Evolutionary conservation across 2,888 invertebrate genomes (phyloP).

Genomic region (Drosophila multiciliata): DNA sequence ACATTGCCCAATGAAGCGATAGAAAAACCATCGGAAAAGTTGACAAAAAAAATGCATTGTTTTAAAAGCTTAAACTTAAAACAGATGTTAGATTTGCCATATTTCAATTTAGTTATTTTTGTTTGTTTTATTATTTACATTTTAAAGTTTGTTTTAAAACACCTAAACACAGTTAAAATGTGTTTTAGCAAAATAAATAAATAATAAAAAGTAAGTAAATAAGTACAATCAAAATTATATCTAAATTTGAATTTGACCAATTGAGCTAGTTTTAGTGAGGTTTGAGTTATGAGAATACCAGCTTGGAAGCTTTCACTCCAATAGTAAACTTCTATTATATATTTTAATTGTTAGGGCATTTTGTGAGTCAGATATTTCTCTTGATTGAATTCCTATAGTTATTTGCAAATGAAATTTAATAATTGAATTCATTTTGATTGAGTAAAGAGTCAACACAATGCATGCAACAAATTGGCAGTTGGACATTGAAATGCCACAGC

Average conservation of each 20-base stretch:
- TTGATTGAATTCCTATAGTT: background rate
- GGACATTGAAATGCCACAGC: background rate
- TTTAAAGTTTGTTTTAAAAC: background rate
- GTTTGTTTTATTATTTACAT: background rate
- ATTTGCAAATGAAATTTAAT: constrained; percentile 12
- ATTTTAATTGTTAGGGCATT: background rate
- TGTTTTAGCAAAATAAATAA: background rate
- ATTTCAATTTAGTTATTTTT: background rate
- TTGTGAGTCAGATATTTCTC: background rate
- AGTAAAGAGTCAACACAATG: constrained; percentile 18
- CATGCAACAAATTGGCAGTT: background rate
- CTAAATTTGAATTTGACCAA: background rate
- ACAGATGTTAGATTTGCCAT: background rate
- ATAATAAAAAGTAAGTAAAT: background rate
- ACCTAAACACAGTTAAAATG: background rate
- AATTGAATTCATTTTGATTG: constrained; percentile 7
- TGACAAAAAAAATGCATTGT: background rate
- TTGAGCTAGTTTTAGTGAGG: background rate
- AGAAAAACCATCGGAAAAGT: constrained; percentile 13
- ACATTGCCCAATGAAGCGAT: constrained; percentile 33
- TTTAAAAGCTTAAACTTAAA: background rate
- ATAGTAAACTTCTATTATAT: background rate
- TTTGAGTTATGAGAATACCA: too few species aligned
- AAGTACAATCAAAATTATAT: background rate
- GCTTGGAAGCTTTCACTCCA: constrained; percentile 5